A percentile compares a stretch with the other conserved stretches of the same genome.
phyloP scores from a whole-genome alignment of 2,113 vertebrate genomes.

The Pogona vitticeps region DNA sequence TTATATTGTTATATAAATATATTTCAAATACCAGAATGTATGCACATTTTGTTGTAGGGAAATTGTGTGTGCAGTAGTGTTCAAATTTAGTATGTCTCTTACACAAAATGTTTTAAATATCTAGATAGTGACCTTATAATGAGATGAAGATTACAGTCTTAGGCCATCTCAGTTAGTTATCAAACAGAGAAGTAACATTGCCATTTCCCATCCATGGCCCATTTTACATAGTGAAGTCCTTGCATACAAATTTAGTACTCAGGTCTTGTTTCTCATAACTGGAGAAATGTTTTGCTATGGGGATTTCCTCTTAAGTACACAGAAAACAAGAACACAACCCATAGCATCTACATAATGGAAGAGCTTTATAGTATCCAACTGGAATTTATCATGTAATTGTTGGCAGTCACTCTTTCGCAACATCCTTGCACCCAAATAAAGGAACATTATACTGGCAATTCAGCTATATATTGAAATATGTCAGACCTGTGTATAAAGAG shows the following conservation, averaged over 20 bases:
- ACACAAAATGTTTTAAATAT: conserved; percentile 49
- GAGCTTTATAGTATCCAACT: no score
- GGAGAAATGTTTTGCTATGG: neutral
- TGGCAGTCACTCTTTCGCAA: neutral
- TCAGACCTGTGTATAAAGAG: neutral
- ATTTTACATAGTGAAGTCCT: neutral
- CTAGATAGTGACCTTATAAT: neutral
- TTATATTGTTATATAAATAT: conserved; percentile 43
- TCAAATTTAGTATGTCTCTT: conserved; percentile 25
- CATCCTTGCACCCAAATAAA: conserved; percentile 40
- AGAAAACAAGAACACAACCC: neutral
- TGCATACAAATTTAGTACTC: neutral
- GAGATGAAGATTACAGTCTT: neutral
- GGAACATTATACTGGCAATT: neutral
- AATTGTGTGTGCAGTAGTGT: conserved; percentile 28
- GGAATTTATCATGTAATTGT: neutral
- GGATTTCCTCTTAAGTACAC: neutral
- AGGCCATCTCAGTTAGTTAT: neutral
- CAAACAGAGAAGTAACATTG: neutral
- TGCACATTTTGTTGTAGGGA: conserved; percentile 67
- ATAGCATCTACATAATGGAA: neutral
- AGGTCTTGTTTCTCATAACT: neutral
- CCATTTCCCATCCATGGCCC: neutral
- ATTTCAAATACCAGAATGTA: conserved; percentile 46
- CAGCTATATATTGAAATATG: neutral